Evolutionary conservation across 2,113 vertebrate genomes (phyloP).

Genomic region (Probosciger aterrimus): DNA sequence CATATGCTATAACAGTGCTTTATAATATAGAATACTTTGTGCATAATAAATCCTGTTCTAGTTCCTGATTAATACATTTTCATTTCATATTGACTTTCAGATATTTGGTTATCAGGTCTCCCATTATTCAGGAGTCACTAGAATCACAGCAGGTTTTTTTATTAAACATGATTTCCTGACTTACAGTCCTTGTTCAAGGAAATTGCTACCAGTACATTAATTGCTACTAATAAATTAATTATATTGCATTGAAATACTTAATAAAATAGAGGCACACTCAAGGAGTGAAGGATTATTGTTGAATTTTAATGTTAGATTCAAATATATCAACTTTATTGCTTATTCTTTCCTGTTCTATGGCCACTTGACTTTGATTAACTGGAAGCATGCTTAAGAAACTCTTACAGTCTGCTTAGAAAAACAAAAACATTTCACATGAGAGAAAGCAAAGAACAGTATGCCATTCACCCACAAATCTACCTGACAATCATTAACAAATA

Average conservation of each 20-base stretch:
- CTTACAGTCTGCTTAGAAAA: slow-evolving; percentile 46
- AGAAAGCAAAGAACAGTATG: slow-evolving; percentile 47
- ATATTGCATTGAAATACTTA: slow-evolving; percentile 40
- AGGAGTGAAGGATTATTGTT: slow-evolving; percentile 40
- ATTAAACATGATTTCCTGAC: neutral
- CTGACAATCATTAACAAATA: slow-evolving; percentile 29
- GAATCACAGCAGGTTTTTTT: neutral
- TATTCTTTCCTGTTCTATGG: slow-evolving; percentile 34
- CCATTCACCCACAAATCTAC: slow-evolving; percentile 55
- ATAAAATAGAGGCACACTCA: slow-evolving; percentile 33
- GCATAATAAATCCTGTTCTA: neutral
- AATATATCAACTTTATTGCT: slow-evolving; percentile 51
- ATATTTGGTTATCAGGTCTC: neutral
- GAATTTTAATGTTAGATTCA: slow-evolving; percentile 59
- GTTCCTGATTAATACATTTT: neutral
- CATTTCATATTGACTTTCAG: neutral
- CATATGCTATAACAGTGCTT: neutral
- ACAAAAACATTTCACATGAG: slow-evolving; percentile 23
- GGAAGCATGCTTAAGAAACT: slow-evolving; percentile 33
- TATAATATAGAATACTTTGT: neutral
- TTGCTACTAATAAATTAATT: slow-evolving; percentile 64
- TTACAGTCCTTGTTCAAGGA: slow-evolving; percentile 28
- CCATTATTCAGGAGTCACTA: neutral
- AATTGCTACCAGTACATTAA: slow-evolving; percentile 9
- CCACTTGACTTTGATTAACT: slow-evolving; percentile 67